phyloP scores from a whole-genome alignment of 2,888 invertebrate species.

The Onthophagus sagittarius region DNA sequence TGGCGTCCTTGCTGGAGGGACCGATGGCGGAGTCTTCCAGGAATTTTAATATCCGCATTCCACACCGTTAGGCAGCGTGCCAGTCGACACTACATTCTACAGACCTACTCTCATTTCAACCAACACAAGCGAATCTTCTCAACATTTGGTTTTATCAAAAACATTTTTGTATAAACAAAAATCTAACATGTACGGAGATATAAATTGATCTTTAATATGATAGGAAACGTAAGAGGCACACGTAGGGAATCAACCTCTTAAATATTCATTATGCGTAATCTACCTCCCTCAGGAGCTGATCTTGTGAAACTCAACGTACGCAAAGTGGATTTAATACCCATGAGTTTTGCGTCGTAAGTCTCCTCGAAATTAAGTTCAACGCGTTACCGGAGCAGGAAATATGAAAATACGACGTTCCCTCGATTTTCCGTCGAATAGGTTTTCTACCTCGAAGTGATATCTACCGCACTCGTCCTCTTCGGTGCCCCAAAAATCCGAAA shows the following conservation, averaged over 20 bases:
- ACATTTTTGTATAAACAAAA: no score
- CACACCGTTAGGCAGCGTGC: slow-evolving; percentile 19
- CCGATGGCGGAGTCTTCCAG: slow-evolving; percentile 36
- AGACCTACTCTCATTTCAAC: neutral
- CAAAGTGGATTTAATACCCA: neutral
- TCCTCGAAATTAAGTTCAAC: neutral
- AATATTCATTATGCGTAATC: neutral
- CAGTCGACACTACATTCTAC: slow-evolving; percentile 4
- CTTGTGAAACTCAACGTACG: neutral
- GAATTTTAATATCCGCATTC: slow-evolving; percentile 44
- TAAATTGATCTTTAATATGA: neutral
- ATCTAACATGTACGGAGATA: no score
- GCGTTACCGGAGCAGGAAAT: neutral
- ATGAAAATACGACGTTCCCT: neutral
- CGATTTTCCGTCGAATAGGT: neutral
- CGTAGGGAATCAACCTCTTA: neutral
- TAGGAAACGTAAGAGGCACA: neutral
- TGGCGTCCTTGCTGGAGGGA: slow-evolving; percentile 29
- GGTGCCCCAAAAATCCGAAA: neutral
- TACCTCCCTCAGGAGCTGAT: neutral
- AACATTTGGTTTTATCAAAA: neutral
- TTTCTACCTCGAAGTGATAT: neutral
- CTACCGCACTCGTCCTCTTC: neutral
- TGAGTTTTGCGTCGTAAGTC: neutral
- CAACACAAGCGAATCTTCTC: neutral